Percentiles rank a stretch among this genome's conserved stretches.
These are phyloP conservation scores for Holothuria scabra DNA, from an alignment of 53 echinoderm and acorn worm genomes.

Conservation along the genomic window DNA sequence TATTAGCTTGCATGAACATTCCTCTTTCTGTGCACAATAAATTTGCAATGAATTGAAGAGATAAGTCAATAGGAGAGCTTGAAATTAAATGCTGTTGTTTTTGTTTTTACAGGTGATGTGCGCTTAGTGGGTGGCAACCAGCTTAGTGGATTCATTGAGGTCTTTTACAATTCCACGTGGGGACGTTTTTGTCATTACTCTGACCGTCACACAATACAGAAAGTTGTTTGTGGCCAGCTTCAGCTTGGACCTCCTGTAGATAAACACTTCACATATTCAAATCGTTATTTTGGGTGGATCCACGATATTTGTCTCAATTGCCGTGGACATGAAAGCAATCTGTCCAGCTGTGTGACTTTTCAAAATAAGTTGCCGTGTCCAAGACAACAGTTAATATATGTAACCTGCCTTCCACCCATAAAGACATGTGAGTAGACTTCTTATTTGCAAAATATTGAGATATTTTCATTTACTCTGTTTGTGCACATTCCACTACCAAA, in stretches of 20 bases:
- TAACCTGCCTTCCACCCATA: background rate
- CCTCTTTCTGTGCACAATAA: no score
- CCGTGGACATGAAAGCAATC: background rate
- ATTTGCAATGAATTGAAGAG: no score
- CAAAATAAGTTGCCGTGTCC: background rate
- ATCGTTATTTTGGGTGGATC: background rate
- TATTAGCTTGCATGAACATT: no score
- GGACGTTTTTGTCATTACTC: constrained; percentile 10
- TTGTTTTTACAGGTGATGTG: background rate
- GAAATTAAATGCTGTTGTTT: background rate
- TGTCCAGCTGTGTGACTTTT: background rate
- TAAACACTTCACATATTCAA: background rate
- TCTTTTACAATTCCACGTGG: constrained; percentile 12
- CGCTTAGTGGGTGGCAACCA: background rate
- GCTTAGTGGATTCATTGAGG: constrained; percentile 7
- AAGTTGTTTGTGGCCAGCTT: constrained; percentile 1
- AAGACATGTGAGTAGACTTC: constrained; percentile 16
- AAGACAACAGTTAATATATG: background rate
- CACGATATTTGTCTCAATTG: background rate
- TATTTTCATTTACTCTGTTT: no score
- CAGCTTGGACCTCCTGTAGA: constrained; percentile 17
- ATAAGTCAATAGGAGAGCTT: no score
- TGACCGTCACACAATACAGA: background rate
- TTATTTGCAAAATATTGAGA: background rate
- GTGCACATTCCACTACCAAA: no score